Conservation (phyloP, 2,888 invertebrate species). For the Platycnemis pennipes region DNA sequence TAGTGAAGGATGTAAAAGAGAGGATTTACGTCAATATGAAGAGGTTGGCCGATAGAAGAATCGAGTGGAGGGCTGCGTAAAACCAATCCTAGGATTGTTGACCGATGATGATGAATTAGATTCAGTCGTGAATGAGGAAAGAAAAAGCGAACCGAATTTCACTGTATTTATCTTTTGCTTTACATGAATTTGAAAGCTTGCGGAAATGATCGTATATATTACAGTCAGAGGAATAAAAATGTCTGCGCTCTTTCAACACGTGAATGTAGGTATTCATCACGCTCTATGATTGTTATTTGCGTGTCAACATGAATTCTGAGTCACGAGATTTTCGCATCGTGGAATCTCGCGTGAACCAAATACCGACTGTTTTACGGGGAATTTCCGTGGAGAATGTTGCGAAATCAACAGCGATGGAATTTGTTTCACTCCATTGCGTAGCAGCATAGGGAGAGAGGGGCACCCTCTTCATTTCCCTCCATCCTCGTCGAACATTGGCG, state of each 20-base stretch:
- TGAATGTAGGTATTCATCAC: background rate
- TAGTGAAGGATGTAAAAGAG: no score
- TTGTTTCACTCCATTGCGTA: background rate
- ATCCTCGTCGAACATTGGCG: background rate
- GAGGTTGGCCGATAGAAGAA: no score
- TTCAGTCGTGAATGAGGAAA: background rate
- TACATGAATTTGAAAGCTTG: background rate
- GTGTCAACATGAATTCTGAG: background rate
- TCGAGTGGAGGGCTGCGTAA: no score
- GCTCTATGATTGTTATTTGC: background rate
- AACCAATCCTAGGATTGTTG: no score
- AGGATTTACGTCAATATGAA: no score
- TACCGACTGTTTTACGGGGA: background rate
- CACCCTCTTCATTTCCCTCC: background rate
- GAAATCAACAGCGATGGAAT: background rate
- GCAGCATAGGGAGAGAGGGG: background rate
- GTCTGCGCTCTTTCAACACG: background rate
- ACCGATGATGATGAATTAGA: no score
- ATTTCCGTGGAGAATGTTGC: background rate
- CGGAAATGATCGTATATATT: background rate
- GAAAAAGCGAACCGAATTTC: background rate
- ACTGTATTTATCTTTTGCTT: background rate
- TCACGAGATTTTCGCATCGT: background rate
- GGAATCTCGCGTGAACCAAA: conserved; percentile 16
- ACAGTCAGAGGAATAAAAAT: background rate